Base-by-base conservation (phyloP, 2,888 invertebrate genomes). In the Laspeyria flexula region DNA sequence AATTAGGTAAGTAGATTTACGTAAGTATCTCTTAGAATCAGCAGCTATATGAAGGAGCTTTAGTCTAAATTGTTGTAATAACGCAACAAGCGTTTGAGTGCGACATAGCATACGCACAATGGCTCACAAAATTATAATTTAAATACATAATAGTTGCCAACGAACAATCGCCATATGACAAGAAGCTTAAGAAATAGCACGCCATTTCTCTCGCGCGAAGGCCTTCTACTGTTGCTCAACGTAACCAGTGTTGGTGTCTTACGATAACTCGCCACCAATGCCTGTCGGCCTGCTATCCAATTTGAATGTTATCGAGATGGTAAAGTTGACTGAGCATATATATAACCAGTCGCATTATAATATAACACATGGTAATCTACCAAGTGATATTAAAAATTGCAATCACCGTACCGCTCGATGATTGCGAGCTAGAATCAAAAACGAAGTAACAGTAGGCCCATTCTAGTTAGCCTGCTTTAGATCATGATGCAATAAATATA, bases 171-270 rank as follows among this genome's bases (percentile, higher is more conserved):
- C 75, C 74, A 78, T 81, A 83, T 84, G 86, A 86, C 86, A 85
- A 84, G 81, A 67, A 75, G 73, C 61, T 89, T 88, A 82, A 76
- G 88, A 85, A 89, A 90, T 79, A 70, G 71, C 78, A 75, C 80
- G 78, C 86, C 88, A 85, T 85, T 85, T 90, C 89, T 90, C 88
- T 86, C 76, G 71, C 62, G 74, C 71, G 83, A 87, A 88, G 88
- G 90, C 85, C 88, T 90, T 84, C 86, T 69, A 85, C 80, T 84
- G 73, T 90, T 89, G 80, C 86, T 79, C 87, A 88, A 90, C 39
- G 44, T 42, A 70, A 62, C 64, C 66, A 71, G 73, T 73, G 78
- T 75, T 71, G 75, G 71, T 72, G 68, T 76, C 56, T 59, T 27
- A 41, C 70, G 70, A 72, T 71, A 72, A 63, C 72, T 65, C 66